Evolutionary conservation across 1,140 invertebrate genomes (phyloP).

Genomic region (Idris sp.): DNA sequence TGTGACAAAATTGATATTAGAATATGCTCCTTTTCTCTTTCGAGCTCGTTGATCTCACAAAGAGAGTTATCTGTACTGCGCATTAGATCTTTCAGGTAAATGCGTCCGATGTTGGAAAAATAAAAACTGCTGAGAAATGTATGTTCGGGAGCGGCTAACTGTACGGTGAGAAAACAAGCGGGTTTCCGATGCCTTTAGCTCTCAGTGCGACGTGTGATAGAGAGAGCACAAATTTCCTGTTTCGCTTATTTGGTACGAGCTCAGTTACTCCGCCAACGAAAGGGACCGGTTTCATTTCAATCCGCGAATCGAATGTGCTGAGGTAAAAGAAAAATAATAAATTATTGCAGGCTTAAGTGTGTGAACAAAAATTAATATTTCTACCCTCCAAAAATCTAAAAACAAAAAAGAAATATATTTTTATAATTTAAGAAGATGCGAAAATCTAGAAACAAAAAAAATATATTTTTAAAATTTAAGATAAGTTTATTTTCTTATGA

Average conservation of each 20-base stretch:
- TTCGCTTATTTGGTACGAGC: conserved; percentile 54
- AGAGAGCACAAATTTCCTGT: conserved; percentile 59
- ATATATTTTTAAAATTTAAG: too few species aligned
- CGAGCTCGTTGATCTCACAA: background rate
- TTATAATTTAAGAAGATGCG: too few species aligned
- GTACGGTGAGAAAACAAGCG: conserved; percentile 49
- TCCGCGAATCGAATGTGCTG: too few species aligned
- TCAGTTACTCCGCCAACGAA: conserved; percentile 53
- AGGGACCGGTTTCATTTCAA: conserved; percentile 54
- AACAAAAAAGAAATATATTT: too few species aligned
- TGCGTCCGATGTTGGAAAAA: conserved; percentile 24
- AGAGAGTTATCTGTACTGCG: conserved; percentile 19
- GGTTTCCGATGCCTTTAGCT: conserved; percentile 40
- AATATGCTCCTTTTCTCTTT: conserved; percentile 15
- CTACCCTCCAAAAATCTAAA: too few species aligned
- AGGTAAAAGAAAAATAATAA: too few species aligned
- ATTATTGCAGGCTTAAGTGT: too few species aligned
- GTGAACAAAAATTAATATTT: too few species aligned
- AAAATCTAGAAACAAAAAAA: too few species aligned
- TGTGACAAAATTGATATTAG: conserved; percentile 8
- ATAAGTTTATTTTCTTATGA: too few species aligned
- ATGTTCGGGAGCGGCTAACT: conserved; percentile 48
- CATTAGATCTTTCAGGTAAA: conserved; percentile 43
- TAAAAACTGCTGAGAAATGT: conserved; percentile 49
- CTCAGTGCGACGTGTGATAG: conserved; percentile 42